Conservation (phyloP, 1,140 invertebrate species). For the Drosophila orosa region DNA sequence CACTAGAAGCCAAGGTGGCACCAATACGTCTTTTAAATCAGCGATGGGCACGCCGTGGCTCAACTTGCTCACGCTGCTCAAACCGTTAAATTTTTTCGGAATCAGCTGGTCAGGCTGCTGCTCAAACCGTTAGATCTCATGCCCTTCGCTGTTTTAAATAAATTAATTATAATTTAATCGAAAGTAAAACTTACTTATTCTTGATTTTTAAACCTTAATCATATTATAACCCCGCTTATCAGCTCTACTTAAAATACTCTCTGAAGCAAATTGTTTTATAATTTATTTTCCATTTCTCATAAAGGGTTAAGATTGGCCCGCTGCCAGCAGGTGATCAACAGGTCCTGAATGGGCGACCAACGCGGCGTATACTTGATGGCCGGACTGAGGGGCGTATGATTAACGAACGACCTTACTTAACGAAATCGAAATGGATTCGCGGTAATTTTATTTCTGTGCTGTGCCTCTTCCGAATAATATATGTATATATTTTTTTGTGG, state of each 20-base stretch:
- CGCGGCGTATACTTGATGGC: constrained; percentile 36
- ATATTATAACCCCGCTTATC: neutral
- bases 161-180: neutral
- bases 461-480: neutral
- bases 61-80: too few species aligned
- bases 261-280: too few species aligned
- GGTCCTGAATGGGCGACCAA: constrained; percentile 25
- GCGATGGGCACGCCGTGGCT: too few species aligned
- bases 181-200: too few species aligned
- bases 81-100: too few species aligned
- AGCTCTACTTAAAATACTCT: neutral
- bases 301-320: constrained; percentile 32
- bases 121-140: too few species aligned
- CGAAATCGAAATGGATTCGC: constrained; percentile 39
- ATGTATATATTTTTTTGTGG: constrained; percentile 10
- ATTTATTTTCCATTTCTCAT: too few species aligned
- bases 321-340: constrained; percentile 54
- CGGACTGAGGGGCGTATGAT: constrained; percentile 23
- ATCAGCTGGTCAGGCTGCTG: too few species aligned
- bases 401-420: constrained; percentile 55
- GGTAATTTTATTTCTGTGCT: constrained; percentile 47
- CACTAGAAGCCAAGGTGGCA: neutral
- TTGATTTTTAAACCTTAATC: neutral
- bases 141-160: too few species aligned
- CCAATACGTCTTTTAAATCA: rapidly evolving